Evolutionary conservation across 1,140 invertebrate genomes (phyloP).

Genomic region (Andrena cerasifolii): DNA sequence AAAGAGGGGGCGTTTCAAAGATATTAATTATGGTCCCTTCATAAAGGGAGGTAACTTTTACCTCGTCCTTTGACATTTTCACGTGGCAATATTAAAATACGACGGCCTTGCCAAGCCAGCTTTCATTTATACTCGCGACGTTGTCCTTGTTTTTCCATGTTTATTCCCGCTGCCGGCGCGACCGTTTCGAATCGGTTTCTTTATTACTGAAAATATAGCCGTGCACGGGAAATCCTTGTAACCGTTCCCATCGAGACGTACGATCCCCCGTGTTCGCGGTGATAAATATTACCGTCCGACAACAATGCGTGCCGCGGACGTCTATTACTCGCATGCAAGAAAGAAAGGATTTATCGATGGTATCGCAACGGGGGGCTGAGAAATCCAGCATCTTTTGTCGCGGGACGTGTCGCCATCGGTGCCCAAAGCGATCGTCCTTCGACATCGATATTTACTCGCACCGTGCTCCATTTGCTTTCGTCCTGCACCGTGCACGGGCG

Average conservation of each 20-base stretch:
- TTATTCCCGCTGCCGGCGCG: background rate
- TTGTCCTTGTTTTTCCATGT: too few species aligned
- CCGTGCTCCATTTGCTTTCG: constrained; percentile 9
- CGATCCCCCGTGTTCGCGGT: constrained; percentile 11
- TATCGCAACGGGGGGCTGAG: constrained; percentile 29
- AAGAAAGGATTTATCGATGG: constrained; percentile 60
- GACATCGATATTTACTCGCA: constrained; percentile 45
- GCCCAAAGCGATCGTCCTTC: background rate
- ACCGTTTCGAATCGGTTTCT: constrained; percentile 16
- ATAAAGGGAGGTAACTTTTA: background rate
- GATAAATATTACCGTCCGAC: constrained; percentile 57
- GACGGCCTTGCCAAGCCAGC: background rate
- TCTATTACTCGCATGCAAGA: constrained; percentile 43
- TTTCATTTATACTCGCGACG: background rate
- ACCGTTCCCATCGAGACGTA: constrained; percentile 47
- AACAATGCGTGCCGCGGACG: constrained; percentile 49
- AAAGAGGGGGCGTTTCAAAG: background rate
- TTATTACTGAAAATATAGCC: constrained; percentile 41
- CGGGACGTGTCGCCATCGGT: constrained; percentile 12
- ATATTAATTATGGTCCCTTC: background rate
- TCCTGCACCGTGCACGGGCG: background rate
- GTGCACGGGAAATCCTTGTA: constrained; percentile 57
- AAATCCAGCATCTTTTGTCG: constrained; percentile 45
- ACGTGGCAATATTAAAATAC: constrained; percentile 4
- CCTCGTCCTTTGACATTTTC: background rate